Evolutionary conservation across 2,888 invertebrate genomes (phyloP), one percentile per base, ranked within the genome.

Genomic region (Mimas tiliae): DNA sequence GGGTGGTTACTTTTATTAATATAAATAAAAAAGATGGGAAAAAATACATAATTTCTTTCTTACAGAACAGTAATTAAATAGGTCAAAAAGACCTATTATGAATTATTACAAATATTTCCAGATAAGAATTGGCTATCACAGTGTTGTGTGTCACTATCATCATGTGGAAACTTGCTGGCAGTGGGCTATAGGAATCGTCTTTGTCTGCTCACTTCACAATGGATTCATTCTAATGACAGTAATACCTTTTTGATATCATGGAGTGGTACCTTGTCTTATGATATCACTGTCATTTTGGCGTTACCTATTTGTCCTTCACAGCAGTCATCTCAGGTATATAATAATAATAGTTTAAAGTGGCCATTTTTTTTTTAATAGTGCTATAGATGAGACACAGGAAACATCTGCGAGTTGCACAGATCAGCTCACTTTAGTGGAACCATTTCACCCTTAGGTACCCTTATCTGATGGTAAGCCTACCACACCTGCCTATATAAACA

Each of bases 231-330:
- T 7, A 84, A 86, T 12, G 89, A 91, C 62, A 90, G 86, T 72
- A 91, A 90, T 70, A 88, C 90, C 33, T 94, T 90, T 72, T 72
- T 93, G 27, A 88, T 92, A 70, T 86, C 91, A 33, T 94, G 94
- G 94, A 93, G 89, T 81, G 93, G 93, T 16, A 90, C 91, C 52
- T 74, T 94, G 63, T 84, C 87, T n/a, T 77, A 86, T 34, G 91
- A 93, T 58, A 86, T 92, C 67, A 87, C 90, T 65, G 81, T 80
- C 6, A 58, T 92, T 53, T 77, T 91, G 55, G 80, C 86, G n/a
- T 78, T 92, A 64, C 84, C 93, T 52, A 91, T 93, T 73, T 91
- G 91, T 67, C 90, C 93, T 67, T 84, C 88, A 12, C 88, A 89
- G 53, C 88, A 91, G 33, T 93, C 93, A n/a, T 91, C 93, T 68